phyloP scores from a whole-genome alignment of 2,113 vertebrate genomes.

The Nanger granti region DNA sequence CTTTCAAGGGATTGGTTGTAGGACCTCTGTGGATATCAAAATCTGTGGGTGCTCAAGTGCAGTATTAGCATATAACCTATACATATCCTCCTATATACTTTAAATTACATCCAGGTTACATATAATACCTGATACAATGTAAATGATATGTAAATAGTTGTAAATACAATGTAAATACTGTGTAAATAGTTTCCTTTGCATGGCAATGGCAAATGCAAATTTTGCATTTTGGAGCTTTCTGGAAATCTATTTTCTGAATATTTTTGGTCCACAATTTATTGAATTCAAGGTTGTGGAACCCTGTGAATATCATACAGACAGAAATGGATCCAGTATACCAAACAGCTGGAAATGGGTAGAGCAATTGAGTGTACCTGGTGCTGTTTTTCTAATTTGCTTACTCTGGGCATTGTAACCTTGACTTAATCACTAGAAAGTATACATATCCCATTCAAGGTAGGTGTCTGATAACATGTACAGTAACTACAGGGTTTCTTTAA shows the following conservation, averaged over 20 bases:
- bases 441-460: not conserved
- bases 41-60: not conserved
- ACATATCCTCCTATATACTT: not conserved
- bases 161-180: not conserved
- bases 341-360: not conserved
- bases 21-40: not conserved
- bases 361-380: not conserved
- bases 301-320: not conserved
- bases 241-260: not conserved
- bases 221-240: not conserved
- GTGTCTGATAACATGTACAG: not conserved
- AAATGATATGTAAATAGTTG: not conserved
- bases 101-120: not conserved
- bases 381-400: not conserved
- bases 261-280: not conserved
- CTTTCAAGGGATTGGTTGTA: not conserved
- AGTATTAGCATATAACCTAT: not conserved
- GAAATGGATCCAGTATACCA: not conserved
- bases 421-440: not conserved
- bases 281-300: not conserved
- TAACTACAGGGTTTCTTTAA: not conserved
- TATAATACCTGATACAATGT: not conserved
- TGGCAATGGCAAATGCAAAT: not conserved
- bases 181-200: not conserved
- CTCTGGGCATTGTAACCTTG: not conserved